Base-by-base conservation (phyloP, 2,888 invertebrate species). In the Oligia latruncula region DNA sequence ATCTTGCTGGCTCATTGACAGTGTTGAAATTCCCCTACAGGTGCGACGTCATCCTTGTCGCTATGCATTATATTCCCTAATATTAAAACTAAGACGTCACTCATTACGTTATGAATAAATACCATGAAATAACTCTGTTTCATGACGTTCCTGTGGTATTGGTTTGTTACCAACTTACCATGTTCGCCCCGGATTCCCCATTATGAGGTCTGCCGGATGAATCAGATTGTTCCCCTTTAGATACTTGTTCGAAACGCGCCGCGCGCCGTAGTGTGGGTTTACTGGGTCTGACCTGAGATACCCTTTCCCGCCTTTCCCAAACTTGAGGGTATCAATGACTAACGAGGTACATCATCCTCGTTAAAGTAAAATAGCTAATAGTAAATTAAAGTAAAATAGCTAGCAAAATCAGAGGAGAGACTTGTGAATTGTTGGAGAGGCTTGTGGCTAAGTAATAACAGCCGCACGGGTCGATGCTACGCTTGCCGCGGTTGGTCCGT, bases 141-240 rank as follows among this genome's bases (percentile, higher is more conserved):
- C 2, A 40, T 80, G 79, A 80, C 79, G 71, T 49, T n/a, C 4
- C 1, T 15, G 17, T 62, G 4, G 4, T 58, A 20, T 20, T 2
- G 55, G 17, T 58, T n/a, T 60, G 1, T 60, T 60, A 29, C n/a
- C n/a, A n/a, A n/a, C n/a, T n/a, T n/a, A n/a, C 23, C 17, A 66
- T 0, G 55, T 49, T 71, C 40, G 17, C 8, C 11, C 15, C 17
- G 65, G 40, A 65, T 79, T 80, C 62, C 62, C 70, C 80, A 46
- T 23, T n/a, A 52, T 4, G 11, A 29, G 23, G 29, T 43, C 23
- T 4, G 13, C 9, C 3, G 46, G n/a, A 4, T 78, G 80, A 68
- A 62, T 78, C 67, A 79, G 58, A 67, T 23, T n/a, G 46, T 77
- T 78, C 66, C 55, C 46, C 78, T 66, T 35, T 77, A 40, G 55